Base-by-base conservation (phyloP, 2,113 vertebrate genomes). In the Isichthys henryi region DNA sequence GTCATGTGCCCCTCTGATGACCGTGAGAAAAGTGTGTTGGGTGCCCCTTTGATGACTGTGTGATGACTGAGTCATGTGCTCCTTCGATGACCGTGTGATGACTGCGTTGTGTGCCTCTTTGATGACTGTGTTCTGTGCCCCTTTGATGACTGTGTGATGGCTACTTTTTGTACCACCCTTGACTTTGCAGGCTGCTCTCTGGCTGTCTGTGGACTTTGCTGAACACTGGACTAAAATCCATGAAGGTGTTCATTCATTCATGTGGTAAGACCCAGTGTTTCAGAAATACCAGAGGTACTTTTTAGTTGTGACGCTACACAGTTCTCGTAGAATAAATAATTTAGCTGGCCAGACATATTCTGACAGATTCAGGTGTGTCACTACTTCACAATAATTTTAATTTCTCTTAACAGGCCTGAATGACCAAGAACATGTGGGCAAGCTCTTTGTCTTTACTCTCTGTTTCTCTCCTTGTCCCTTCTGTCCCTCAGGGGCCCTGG, bases 161-260 rank as follows among this genome's bases (percentile, higher is more conserved):
- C 43, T 9, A 21, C 9, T 2, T 21, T 23, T 7, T 46, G 45
- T 84, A 19, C 21, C 45, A 53, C 46, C 2, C 85, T 86, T 21
- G 23, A 49, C 35, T 88, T 77, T 48, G 89, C 93, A 97, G 96
- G 93, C 94, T 11, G 50, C 88, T 35, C 94, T 97, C 3, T 96
- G 96, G 96, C 94, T 96, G 53, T 96, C 96, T 2, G 83, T 92
- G 91, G 94, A 96, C 94, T 96, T 96, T 94, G 96, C 96, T 0
- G 91, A 91, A 21, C 91, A 77, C 27, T 97, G 96, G 96, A 94
- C 90, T 88, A 94, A 96, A 91, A 93, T 96, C 87, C 95, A 97
- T 3, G 92, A 96, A 88, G 95, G 93, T 93, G 95, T 95, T 88
- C 92, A 96, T 89, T 94, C 95, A 90, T 96, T 94, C 91, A 94